These are phyloP conservation scores for Lepidurus arcticus DNA, from an alignment of 1,140 invertebrate species.

Conservation along the genomic window DNA sequence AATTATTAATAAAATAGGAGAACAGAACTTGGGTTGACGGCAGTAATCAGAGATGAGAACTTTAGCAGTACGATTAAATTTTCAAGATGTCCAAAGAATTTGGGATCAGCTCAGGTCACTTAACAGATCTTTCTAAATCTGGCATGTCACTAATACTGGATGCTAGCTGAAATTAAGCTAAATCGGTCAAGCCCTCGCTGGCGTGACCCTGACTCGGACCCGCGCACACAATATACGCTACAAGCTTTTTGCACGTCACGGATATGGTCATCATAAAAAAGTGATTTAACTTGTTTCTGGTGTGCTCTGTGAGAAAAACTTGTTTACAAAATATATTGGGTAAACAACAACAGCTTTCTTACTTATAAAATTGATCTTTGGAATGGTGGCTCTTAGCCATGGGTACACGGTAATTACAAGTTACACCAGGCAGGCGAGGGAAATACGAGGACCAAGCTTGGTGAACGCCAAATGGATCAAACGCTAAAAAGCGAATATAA, in stretches of 20 bases:
- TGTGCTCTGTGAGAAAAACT: neutral
- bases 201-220: neutral
- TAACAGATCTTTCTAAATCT: constrained; percentile 17
- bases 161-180: constrained; percentile 5
- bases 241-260: constrained; percentile 8
- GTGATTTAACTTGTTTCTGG: neutral
- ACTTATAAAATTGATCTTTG: constrained; percentile 20
- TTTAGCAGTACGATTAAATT: constrained; percentile 8
- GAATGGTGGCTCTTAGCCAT: neutral
- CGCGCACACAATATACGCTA: neutral
- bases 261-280: neutral
- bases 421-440: constrained; percentile 4
- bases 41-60: constrained; percentile 3
- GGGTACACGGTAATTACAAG: neutral
- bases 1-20: neutral
- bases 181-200: neutral
- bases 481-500: neutral
- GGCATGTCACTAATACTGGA: constrained; percentile 21
- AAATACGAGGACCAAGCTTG: neutral
- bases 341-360: neutral
- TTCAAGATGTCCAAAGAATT: neutral
- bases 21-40: neutral
- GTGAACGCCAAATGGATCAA: neutral
- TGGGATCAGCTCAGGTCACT: neutral
- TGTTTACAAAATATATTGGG: neutral